Conservation (phyloP, 1,140 invertebrate genomes). For the Pseudomyrmex sp. region DNA sequence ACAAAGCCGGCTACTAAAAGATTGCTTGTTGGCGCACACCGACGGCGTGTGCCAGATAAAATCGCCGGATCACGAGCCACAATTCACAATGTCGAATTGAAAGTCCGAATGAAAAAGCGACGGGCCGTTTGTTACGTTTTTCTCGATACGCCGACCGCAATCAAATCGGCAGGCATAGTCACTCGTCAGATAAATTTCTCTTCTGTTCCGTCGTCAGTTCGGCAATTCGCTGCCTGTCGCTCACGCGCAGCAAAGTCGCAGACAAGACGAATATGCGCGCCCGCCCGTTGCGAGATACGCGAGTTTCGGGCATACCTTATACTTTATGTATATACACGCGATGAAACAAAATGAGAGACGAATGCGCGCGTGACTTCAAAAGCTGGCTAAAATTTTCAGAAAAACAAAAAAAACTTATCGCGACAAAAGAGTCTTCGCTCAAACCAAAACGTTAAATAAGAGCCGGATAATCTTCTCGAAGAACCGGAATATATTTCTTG, state of each 20-base stretch:
- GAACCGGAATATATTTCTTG: too few relatives aligned
- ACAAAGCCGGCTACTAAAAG: slow-evolving; percentile 16
- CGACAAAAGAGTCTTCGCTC: too few relatives aligned
- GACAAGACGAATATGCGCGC: slow-evolving; percentile 10
- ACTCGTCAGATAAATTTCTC: slow-evolving; percentile 48
- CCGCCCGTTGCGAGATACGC: background rate
- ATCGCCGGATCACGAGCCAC: slow-evolving; percentile 38
- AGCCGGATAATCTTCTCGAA: too few relatives aligned
- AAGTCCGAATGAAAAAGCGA: slow-evolving; percentile 58
- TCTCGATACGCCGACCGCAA: slow-evolving; percentile 48
- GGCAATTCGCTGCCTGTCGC: slow-evolving; percentile 33
- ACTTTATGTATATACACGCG: background rate
- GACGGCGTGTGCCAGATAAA: slow-evolving; percentile 17
- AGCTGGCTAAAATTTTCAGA: too few relatives aligned
- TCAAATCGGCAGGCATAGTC: slow-evolving; percentile 43
- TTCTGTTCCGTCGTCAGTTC: slow-evolving; percentile 13
- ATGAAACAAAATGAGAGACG: background rate
- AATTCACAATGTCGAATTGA: slow-evolving; percentile 53
- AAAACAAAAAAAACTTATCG: too few relatives aligned
- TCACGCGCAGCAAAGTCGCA: slow-evolving; percentile 9
- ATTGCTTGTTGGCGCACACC: slow-evolving; percentile 24
- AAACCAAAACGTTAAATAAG: too few relatives aligned
- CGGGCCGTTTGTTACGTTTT: slow-evolving; percentile 41
- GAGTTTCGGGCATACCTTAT: background rate
- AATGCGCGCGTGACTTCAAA: too few relatives aligned